A percentile compares a stretch with the other conserved stretches of the same genome.
These are phyloP conservation scores for Pyxicephalus adspersus DNA, from an alignment of 2,113 vertebrate genomes.

Conservation along the genomic window DNA sequence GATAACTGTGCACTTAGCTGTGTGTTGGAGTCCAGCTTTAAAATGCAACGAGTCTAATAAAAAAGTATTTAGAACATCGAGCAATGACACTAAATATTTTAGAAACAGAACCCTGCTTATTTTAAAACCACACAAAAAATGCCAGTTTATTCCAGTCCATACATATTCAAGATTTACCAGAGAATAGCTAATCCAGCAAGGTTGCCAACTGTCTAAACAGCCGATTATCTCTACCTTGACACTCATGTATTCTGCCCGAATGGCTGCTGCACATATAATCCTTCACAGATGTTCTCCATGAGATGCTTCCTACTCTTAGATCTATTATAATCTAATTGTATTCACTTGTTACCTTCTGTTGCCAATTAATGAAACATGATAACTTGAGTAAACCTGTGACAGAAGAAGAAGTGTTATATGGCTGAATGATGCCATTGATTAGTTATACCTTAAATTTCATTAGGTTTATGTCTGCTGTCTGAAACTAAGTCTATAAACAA, in stretches of 20 bases:
- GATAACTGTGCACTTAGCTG: too few species aligned
- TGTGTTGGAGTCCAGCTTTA: too few species aligned
- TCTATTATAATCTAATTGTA: slow-evolving; percentile 1
- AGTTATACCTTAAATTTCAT: not conserved
- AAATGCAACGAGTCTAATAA: too few species aligned
- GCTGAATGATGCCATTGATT: slow-evolving; percentile 7
- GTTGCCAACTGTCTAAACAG: not conserved
- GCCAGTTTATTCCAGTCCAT: too few species aligned
- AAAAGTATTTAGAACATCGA: too few species aligned
- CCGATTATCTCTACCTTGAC: not conserved
- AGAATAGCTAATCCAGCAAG: not conserved
- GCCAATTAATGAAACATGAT: slow-evolving; percentile 43
- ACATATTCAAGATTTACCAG: too few species aligned
- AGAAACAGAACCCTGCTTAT: too few species aligned
- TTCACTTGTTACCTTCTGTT: not conserved
- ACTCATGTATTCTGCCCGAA: not conserved
- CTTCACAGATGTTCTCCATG: slow-evolving; percentile 23
- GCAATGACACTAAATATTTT: too few species aligned
- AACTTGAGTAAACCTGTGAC: not conserved
- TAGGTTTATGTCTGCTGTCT: slow-evolving; percentile 19
- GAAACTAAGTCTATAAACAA: slow-evolving; percentile 28
- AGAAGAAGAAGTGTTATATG: slow-evolving; percentile 12
- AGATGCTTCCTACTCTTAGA: not conserved
- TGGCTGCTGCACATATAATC: not conserved
- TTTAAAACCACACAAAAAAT: too few species aligned